A percentile compares a stretch with the other conserved stretches of the same genome.
These are phyloP conservation scores for Actinemys pallida DNA, from an alignment of 2,113 vertebrate species.

Conservation along the genomic window DNA sequence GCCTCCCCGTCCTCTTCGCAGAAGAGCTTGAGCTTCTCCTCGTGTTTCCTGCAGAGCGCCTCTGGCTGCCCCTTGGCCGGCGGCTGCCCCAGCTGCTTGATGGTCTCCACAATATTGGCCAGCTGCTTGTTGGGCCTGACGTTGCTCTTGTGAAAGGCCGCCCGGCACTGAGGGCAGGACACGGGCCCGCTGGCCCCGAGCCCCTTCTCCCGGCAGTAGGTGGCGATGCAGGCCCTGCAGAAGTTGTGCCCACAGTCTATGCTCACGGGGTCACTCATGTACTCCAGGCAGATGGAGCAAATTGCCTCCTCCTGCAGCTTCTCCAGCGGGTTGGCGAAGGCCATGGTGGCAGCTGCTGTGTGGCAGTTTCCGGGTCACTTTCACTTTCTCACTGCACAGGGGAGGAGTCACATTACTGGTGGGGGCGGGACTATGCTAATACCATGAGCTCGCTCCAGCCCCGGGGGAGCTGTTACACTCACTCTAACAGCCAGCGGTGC, in stretches of 20 bases:
- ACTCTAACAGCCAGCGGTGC: background rate
- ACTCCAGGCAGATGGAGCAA: constrained; percentile 75
- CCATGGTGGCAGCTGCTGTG: background rate
- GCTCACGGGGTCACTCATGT: constrained; percentile 71
- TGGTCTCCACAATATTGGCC: constrained; percentile 69
- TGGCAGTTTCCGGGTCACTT: accelerated
- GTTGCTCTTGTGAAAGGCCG: constrained; percentile 53
- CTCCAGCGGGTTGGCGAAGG: constrained; percentile 77
- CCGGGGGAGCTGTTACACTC: too few relatives aligned
- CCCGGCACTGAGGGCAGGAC: constrained; percentile 66
- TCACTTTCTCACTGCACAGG: accelerated
- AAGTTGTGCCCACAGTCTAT: constrained; percentile 76
- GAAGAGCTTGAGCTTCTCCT: constrained; percentile 60
- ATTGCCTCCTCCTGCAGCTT: constrained; percentile 73
- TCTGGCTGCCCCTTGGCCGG: constrained; percentile 58
- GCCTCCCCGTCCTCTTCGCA: constrained; percentile 65
- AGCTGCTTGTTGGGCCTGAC: constrained; percentile 67
- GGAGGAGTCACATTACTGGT: accelerated
- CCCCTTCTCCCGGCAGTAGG: constrained; percentile 73
- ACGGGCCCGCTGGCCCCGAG: constrained; percentile 26
- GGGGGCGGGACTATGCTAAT: accelerated
- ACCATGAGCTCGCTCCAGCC: background rate
- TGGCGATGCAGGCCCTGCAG: constrained; percentile 70
- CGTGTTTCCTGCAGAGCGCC: constrained; percentile 1
- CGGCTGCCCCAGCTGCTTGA: constrained; percentile 66